Base-by-base conservation (phyloP, 1,140 invertebrate species). In the Teleogryllus occipitalis region DNA sequence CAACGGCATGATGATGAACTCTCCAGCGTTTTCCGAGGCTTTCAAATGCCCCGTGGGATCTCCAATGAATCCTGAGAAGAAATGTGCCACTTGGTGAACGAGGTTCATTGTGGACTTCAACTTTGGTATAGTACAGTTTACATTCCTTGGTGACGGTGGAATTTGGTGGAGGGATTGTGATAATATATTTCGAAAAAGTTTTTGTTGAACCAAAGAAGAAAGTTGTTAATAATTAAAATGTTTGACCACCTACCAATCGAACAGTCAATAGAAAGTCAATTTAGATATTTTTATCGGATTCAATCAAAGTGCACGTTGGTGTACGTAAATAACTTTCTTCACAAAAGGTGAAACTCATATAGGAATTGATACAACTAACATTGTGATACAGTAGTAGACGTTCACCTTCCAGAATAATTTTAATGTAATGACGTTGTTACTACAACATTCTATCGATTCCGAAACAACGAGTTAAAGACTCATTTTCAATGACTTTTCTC, bases 41-140 rank as follows among this genome's bases (percentile, higher is more conserved):
- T 94, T 92, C 85, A 89, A 91, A 22, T 94, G 93, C 85, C 87
- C 89, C 5, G 81, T 84, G 15, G 89, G 89, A 72, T 87, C 89
- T 7, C 87, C 87, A 65, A 92, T 94, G 91, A 94, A 94, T 85
- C 93, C 93, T 54, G 82, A 83, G 7, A 88, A 91, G 65, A 94
- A 93, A 84, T 94, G 93, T 86, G 88, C 88, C 76, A 91, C 93
- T 39, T 94, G 93, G 93, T 94, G 76, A 77, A 47, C 54, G 54
- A 65, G 1, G 54, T 39, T 39, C 27, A 2, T 39, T 39, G 27
- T 39, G 27, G 27, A 39, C 27, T 39, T 39, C 27, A 39, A 39
- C 27, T 5, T 39, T 39, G 27, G 27, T 39, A 39, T 39, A 39
- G 27, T 39, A 39, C 27, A 2, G 27, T 39, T 39, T 39, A 1